Conservation (phyloP, 2,113 vertebrate genomes). For the Pogona vitticeps region DNA sequence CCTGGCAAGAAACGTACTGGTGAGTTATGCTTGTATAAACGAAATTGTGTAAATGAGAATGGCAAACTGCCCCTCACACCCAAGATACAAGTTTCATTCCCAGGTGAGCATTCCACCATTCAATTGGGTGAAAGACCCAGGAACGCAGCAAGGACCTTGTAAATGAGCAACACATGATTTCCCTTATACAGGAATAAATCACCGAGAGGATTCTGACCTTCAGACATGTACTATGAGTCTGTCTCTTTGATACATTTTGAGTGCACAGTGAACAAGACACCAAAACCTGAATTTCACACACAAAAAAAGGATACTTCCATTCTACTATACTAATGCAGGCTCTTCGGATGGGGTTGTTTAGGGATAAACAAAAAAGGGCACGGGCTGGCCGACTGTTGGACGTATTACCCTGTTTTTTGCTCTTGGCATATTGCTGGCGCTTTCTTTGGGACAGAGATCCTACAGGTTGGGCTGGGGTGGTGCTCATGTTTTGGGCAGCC, state of each 20-base stretch:
- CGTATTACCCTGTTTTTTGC: constrained; percentile 97
- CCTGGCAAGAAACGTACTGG: too few species aligned
- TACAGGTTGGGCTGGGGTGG: constrained; percentile 87
- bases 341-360: constrained; percentile 98
- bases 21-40: too few species aligned
- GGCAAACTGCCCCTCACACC: too few species aligned
- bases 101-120: too few species aligned
- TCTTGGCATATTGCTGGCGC: constrained; percentile 98
- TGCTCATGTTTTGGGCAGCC: constrained; percentile 93
- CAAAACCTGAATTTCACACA: constrained; percentile 33
- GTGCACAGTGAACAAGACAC: not conserved
- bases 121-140: too few species aligned
- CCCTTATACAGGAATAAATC: too few species aligned
- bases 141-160: too few species aligned
- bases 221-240: constrained; percentile 4
- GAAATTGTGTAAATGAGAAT: too few species aligned
- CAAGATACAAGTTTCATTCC: too few species aligned
- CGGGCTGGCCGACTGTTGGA: constrained; percentile 93
- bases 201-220: too few species aligned
- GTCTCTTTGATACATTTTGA: not conserved
- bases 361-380: constrained; percentile 97
- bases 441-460: constrained; percentile 98
- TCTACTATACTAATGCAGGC: constrained; percentile 99
- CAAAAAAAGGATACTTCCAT: constrained; percentile 99
- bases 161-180: too few species aligned